Evolutionary conservation across 2,797 vertebrate species (phyloP).

Genomic region (Cichlasoma orientale): DNA sequence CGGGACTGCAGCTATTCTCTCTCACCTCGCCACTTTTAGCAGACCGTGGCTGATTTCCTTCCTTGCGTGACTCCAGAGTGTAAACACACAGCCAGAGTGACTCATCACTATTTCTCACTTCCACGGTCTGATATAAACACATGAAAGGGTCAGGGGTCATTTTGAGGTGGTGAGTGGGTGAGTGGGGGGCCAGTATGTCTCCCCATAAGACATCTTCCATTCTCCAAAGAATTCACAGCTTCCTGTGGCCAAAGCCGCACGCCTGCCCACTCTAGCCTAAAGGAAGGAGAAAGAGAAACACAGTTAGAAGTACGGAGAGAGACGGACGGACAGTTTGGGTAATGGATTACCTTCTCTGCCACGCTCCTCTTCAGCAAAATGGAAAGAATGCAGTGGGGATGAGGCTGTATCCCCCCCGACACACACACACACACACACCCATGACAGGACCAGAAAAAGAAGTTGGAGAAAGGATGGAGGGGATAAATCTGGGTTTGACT

Average conservation of each 20-base stretch:
- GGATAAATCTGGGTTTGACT: slow-evolving; percentile 33
- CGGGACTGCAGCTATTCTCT: slow-evolving; percentile 72
- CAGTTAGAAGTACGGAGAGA: slow-evolving; percentile 61
- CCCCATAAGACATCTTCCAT: slow-evolving; percentile 73
- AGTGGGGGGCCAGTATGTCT: slow-evolving; percentile 54
- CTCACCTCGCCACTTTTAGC: slow-evolving; percentile 80
- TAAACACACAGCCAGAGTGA: slow-evolving; percentile 81
- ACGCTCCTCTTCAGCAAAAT: slow-evolving; percentile 56
- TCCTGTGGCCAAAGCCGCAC: slow-evolving; percentile 73
- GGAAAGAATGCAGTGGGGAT: slow-evolving; percentile 73
- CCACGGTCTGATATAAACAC: slow-evolving; percentile 82
- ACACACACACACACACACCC: no score
- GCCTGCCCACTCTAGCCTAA: slow-evolving; percentile 72
- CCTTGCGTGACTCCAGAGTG: slow-evolving; percentile 82
- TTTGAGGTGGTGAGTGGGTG: slow-evolving; percentile 65
- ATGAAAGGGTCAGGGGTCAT: slow-evolving; percentile 78
- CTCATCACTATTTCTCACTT: slow-evolving; percentile 84
- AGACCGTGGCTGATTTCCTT: slow-evolving; percentile 83
- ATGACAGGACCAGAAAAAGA: slow-evolving; percentile 40
- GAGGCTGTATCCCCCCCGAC: slow-evolving; percentile 61
- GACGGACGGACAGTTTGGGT: slow-evolving; percentile 52
- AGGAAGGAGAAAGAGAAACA: slow-evolving; percentile 76
- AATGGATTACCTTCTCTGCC: slow-evolving; percentile 68
- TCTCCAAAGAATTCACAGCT: slow-evolving; percentile 75
- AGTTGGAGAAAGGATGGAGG: slow-evolving; percentile 30